Percentiles rank a stretch among this genome's conserved stretches.
These are phyloP conservation scores for Brachyhypopomus occidentalis DNA, from an alignment of 2,113 vertebrate genomes.

Conservation along the genomic window DNA sequence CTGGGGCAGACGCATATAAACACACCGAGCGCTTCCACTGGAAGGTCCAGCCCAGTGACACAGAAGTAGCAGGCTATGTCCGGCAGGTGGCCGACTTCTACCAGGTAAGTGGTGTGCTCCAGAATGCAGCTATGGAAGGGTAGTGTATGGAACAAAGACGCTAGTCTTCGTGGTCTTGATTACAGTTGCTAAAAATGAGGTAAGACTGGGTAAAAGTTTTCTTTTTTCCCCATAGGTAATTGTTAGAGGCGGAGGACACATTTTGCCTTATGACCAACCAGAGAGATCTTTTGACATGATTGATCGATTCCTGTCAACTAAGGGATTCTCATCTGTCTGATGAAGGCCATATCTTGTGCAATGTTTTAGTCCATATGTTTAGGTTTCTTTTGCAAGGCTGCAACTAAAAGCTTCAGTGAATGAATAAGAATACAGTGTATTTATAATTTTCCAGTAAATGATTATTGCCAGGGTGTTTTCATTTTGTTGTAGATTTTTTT, in stretches of 20 bases:
- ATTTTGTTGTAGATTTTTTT: slow-evolving; percentile 24
- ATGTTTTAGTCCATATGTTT: background rate
- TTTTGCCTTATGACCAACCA: slow-evolving; percentile 82
- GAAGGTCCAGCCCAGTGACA: slow-evolving; percentile 79
- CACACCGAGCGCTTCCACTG: slow-evolving; percentile 72
- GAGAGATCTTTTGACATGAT: slow-evolving; percentile 83
- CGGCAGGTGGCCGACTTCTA: slow-evolving; percentile 79
- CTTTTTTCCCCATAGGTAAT: slow-evolving; percentile 70
- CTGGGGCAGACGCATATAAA: slow-evolving; percentile 71
- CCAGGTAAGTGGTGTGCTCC: slow-evolving; percentile 73
- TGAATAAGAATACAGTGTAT: background rate
- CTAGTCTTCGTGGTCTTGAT: background rate
- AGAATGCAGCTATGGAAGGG: background rate
- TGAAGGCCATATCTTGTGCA: background rate
- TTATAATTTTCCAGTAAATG: background rate
- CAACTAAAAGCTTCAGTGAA: background rate
- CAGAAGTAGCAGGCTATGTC: slow-evolving; percentile 84
- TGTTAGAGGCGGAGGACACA: slow-evolving; percentile 82
- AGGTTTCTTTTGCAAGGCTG: background rate
- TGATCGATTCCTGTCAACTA: slow-evolving; percentile 81
- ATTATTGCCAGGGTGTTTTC: background rate
- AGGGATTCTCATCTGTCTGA: slow-evolving; percentile 60
- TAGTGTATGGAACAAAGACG: too few relatives aligned
- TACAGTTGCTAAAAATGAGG: background rate
- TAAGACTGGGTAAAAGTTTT: background rate